Evolutionary conservation across 1,140 invertebrate genomes (phyloP).

Genomic region (Drosophila sechellia): DNA sequence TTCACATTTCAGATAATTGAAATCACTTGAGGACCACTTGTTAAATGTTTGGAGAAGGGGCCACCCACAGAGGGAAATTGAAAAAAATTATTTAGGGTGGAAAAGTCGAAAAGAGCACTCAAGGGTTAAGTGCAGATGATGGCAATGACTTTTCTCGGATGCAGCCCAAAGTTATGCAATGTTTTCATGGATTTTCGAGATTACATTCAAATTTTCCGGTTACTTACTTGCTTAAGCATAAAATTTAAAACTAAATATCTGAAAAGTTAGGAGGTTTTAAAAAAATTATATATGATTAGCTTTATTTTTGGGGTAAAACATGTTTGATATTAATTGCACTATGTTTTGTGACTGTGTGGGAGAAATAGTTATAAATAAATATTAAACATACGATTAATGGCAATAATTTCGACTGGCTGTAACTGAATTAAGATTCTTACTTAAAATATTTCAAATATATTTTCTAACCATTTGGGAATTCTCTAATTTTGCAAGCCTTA

Average conservation of each 20-base stretch:
- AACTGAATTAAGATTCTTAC: not conserved
- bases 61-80: conserved; percentile 36
- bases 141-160: not conserved
- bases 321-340: conserved; percentile 28
- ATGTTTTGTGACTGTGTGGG: conserved; percentile 21
- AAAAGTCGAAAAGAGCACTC: not conserved
- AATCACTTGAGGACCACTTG: conserved; percentile 57
- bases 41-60: conserved; percentile 31
- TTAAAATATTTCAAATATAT: conserved; percentile 20
- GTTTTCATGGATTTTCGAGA: not conserved
- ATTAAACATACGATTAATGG: conserved; percentile 21
- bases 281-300: conserved; percentile 20
- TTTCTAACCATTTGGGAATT: conserved; percentile 55
- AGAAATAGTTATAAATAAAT: conserved; percentile 38
- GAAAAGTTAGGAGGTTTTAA: conserved; percentile 14
- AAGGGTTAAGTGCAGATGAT: conserved; percentile 15
- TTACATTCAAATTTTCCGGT: not conserved
- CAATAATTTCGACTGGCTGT: conserved; percentile 32
- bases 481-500: conserved; percentile 59
- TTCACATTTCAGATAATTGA: conserved; percentile 66
- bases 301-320: conserved; percentile 35
- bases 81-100: conserved; percentile 5
- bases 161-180: conserved; percentile 63
- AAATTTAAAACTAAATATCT: conserved; percentile 14
- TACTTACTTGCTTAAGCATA: conserved; percentile 18